A percentile compares a stretch with the other conserved stretches of the same genome.
phyloP scores from a whole-genome alignment of 2,888 invertebrate genomes.

The Colletes collaris region DNA sequence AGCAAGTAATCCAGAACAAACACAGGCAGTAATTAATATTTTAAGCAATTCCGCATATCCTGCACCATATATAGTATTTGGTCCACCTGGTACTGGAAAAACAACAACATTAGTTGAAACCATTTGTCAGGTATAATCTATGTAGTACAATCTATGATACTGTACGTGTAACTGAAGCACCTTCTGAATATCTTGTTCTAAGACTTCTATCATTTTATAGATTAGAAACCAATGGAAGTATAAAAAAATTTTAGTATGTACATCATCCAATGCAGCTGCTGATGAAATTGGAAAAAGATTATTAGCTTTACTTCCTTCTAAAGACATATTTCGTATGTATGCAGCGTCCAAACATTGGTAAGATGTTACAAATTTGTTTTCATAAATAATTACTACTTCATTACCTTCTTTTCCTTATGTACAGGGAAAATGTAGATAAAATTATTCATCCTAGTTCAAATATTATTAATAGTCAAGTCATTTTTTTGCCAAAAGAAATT shows the following conservation, averaged over 20 bases:
- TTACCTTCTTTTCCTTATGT: slow-evolving; percentile 4
- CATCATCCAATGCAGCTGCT: slow-evolving; percentile 89
- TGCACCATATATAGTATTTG: slow-evolving; percentile 92
- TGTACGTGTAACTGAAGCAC: not conserved
- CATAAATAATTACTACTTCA: not conserved
- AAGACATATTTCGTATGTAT: slow-evolving; percentile 83
- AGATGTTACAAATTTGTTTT: slow-evolving; percentile 21
- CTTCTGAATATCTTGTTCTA: not conserved
- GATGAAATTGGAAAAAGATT: slow-evolving; percentile 86
- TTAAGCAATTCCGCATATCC: slow-evolving; percentile 86
- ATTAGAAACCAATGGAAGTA: slow-evolving; percentile 77
- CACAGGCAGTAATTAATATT: slow-evolving; percentile 88
- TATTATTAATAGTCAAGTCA: slow-evolving; percentile 79
- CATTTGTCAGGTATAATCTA: slow-evolving; percentile 85
- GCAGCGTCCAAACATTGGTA: slow-evolving; percentile 68
- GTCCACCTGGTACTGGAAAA: slow-evolving; percentile 93
- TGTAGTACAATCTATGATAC: slow-evolving; percentile 9
- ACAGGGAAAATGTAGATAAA: slow-evolving; percentile 30
- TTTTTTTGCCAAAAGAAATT: slow-evolving; percentile 83
- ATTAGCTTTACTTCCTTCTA: slow-evolving; percentile 74
- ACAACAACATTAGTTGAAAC: slow-evolving; percentile 89
- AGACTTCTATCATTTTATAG: slow-evolving; percentile 62
- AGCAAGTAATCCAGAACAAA: slow-evolving; percentile 86
- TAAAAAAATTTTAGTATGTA: slow-evolving; percentile 86
- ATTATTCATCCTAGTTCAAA: slow-evolving; percentile 80